Evolutionary conservation across 1,140 invertebrate species (phyloP).

Genomic region (Drosophila nebulosa): DNA sequence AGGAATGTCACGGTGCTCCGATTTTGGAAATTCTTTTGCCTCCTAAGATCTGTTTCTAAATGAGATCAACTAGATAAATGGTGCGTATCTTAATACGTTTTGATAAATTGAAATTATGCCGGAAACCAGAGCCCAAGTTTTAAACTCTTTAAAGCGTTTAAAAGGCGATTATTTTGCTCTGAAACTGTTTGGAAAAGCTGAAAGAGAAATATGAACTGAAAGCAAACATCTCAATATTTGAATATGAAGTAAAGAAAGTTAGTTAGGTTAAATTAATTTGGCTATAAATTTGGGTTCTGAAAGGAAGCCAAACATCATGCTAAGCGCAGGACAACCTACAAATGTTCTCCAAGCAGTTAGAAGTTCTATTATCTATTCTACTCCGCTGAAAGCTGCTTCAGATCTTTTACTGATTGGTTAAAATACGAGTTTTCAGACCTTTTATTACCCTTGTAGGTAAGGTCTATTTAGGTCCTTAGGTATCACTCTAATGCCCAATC

Average conservation of each 20-base stretch:
- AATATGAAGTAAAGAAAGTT: no score
- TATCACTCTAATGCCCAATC: not conserved
- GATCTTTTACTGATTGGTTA: no score
- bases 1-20: conserved; percentile 12
- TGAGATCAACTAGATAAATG: conserved; percentile 77
- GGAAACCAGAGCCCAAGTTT: conserved; percentile 8
- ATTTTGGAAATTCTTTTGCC: conserved; percentile 42
- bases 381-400: no score
- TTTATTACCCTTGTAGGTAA: no score
- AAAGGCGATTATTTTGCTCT: conserved; percentile 18
- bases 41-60: conserved; percentile 63
- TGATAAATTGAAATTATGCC: conserved; percentile 35
- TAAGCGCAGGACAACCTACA: no score
- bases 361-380: no score
- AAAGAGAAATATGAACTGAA: not conserved
- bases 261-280: no score
- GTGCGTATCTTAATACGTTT: conserved; percentile 58
- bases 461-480: not conserved
- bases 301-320: not conserved
- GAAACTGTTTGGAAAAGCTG: not conserved
- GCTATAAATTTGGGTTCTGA: no score
- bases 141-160: conserved; percentile 24
- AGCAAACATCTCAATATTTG: no score
- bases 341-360: no score
- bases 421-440: no score